These are phyloP conservation scores for human (Homo sapiens) DNA, from an alignment of 2,113 vertebrate species.

Conservation along the genomic window GRCh38 chr5:55957001-55957500, in stretches of 20 bases:
- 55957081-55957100: no score
- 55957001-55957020: no score
- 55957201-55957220: conserved; percentile 92
- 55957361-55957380: background rate
- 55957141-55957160: no score
- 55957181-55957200: background rate
- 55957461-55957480: background rate
- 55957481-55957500: background rate
- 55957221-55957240: conserved; percentile 75
- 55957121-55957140: no score
- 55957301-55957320: conserved; percentile 15
- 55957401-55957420: background rate
- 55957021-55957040: no score
- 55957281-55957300: conserved; percentile 86
- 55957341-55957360: background rate
- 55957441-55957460: background rate
- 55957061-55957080: no score
- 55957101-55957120: no score
- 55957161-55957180: background rate
- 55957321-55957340: background rate
- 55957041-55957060: no score
- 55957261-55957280: conserved; percentile 90
- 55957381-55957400: background rate
- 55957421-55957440: background rate
- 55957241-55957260: conserved; percentile 53